Base-by-base conservation (phyloP, 2,888 invertebrate species). In the Ecdyonurus torrentis region DNA sequence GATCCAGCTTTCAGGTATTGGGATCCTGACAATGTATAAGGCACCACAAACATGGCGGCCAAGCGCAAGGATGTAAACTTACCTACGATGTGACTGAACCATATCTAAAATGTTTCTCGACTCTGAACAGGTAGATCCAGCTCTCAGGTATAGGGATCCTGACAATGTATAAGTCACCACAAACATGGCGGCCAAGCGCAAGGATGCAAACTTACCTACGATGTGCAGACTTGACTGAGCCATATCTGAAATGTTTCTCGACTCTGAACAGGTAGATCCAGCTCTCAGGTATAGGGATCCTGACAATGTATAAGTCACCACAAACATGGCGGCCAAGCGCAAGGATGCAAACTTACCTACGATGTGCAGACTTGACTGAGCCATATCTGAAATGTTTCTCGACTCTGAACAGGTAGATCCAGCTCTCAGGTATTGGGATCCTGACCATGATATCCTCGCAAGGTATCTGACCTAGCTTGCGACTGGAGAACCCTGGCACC, bases 181-280 rank as follows among this genome's bases (percentile, higher is more conserved):
- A n/a, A n/a, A n/a, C n/a, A n/a, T n/a, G n/a, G n/a, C n/a, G n/a
- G n/a, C n/a, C n/a, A n/a, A n/a, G n/a, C n/a, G n/a, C n/a, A n/a
- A n/a, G n/a, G n/a, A n/a, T n/a, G n/a, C n/a, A 20, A 15, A 60
- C 63, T 67, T 70, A 79, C 80, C 81, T 76, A 70, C 86, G 81
- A 75, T 91, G 90, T 20, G 94, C 89, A 0, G 95, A 93, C 76
- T 97, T 95, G 25, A 96, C 90, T 19, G 95, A 94, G 19, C 96
- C 96, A 74, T 95, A 95, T 72, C 95, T 84, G 76, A 98, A 98
- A 75, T 97, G 92, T 73, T 96, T 96, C 76, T 99, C 99, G 58
- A 96, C 95, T 66, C 99, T 84, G 79, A 99, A 99, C 72, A 98
- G 80, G 77, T 99, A 99, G 72, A 99, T 97, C 99, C 99, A 99